Evolutionary conservation across 2,888 invertebrate species (phyloP), one percentile per base, ranked within the genome.

Genomic region (Keiferia lycopersicella): DNA sequence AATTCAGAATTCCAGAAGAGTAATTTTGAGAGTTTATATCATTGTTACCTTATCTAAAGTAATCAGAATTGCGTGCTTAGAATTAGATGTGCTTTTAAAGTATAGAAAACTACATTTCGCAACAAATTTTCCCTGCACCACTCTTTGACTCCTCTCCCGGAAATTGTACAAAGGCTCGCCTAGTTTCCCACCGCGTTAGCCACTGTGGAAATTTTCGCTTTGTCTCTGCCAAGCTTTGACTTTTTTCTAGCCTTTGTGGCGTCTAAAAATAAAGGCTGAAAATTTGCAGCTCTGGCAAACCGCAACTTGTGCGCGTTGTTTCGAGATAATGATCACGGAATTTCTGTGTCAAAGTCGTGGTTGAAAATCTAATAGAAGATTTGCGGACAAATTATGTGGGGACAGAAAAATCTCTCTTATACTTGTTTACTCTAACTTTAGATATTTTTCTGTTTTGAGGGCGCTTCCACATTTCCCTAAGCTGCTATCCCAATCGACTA

Each of bases 101-200:
- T 26, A 6, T 6, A 26, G 26, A 53, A 22, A 26, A 22, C 12
- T 53, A 20, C 14, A 53, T 53, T 53, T 3, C 34, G 56, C n/a
- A 34, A 34, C 30, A 56, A 30, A 56, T 16, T 56, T 56, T 56
- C 34, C 34, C 56, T 26, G 7, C 30, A 56, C 11, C 56, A 56
- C 30, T 51, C 61, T 61, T 61, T 61, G 61, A 61, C 61, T 61
- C 22, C 20, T 61, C 61, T 61, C 61, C 30, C 51, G 61, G 61
- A 61, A 61, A 61, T 16, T 30, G 58, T n/a, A 26, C 60, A 60
- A 60, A 60, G 41, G 60, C 18, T 26, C 18, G n/a, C 50, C 26
- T 18, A n/a, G 53, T 53, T 53, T 53, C 22, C 30, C 41, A 41
- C 8, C 39, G 59, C 22, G 39, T 51, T n/a, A 50, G 30, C 14